Conservation (phyloP, 2,797 vertebrate genomes). For the Alca torda region DNA sequence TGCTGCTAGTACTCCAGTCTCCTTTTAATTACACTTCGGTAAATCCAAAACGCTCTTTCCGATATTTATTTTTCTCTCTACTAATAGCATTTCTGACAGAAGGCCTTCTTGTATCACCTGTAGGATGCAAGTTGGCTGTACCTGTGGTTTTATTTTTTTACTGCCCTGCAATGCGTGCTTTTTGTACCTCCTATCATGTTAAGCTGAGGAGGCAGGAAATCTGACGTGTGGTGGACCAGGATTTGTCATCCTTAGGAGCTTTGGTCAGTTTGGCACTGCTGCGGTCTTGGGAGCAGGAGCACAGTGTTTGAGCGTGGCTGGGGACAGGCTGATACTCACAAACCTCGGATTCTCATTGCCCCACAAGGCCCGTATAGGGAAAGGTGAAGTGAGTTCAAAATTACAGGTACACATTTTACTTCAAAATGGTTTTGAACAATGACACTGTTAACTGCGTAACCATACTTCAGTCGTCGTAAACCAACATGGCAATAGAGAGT, state of each 20-base stretch:
- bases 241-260: not conserved
- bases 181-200: not conserved
- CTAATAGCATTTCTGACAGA: not conserved
- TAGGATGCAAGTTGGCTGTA: not conserved
- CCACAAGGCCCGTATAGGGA: accelerated
- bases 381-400: not conserved
- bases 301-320: not conserved
- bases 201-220: not conserved
- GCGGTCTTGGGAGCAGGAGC: not conserved
- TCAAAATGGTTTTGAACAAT: not conserved
- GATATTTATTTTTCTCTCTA: not conserved
- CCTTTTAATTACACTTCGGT: not conserved
- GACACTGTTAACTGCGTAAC: not conserved
- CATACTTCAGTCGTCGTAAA: not conserved
- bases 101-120: not conserved
- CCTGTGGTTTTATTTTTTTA: not conserved
- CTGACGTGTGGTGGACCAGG: accelerated
- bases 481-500: not conserved
- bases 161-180: too few relatives aligned
- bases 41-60: not conserved
- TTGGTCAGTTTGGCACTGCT: not conserved
- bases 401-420: not conserved
- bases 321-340: not conserved
- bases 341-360: not conserved
- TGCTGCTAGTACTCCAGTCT: not conserved